These are phyloP conservation scores for Dasyornis broadbenti DNA, from an alignment of 2,113 vertebrate genomes.

Conservation along the genomic window DNA sequence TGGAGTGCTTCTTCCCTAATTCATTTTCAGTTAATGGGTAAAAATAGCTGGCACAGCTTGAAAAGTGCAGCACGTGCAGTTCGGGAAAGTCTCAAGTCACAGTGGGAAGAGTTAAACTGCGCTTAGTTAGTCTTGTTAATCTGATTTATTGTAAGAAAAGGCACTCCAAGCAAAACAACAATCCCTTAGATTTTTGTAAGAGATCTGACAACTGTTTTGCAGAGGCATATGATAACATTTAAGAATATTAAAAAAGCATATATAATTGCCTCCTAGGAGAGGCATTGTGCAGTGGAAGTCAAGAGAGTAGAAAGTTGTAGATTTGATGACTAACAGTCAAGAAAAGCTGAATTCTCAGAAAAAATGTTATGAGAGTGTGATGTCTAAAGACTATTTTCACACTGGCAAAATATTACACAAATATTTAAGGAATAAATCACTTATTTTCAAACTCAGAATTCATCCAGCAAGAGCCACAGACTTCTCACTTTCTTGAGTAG, in stretches of 20 bases:
- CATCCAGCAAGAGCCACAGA: background rate
- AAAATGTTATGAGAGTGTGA: background rate
- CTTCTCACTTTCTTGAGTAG: background rate
- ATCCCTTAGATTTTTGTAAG: background rate
- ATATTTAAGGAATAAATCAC: background rate
- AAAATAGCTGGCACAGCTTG: constrained; percentile 53
- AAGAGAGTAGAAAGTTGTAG: background rate
- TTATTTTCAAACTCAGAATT: background rate
- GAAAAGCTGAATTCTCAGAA: background rate
- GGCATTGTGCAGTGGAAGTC: background rate
- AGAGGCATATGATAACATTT: background rate
- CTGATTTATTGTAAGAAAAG: constrained; percentile 54
- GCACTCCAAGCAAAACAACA: background rate
- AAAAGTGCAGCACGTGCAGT: constrained; percentile 7
- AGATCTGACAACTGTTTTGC: constrained; percentile 23
- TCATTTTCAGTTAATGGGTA: constrained; percentile 27
- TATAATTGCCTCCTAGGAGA: constrained; percentile 45
- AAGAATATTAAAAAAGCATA: background rate
- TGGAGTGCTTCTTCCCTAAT: background rate
- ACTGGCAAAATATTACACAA: background rate
- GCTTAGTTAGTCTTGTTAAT: constrained; percentile 44
- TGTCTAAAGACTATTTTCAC: background rate
- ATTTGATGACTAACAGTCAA: background rate
- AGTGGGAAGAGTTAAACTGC: constrained; percentile 38
- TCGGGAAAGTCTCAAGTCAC: constrained; percentile 2